phyloP scores from a whole-genome alignment of 2,797 vertebrate genomes.

The Hoplostethus atlanticus region DNA sequence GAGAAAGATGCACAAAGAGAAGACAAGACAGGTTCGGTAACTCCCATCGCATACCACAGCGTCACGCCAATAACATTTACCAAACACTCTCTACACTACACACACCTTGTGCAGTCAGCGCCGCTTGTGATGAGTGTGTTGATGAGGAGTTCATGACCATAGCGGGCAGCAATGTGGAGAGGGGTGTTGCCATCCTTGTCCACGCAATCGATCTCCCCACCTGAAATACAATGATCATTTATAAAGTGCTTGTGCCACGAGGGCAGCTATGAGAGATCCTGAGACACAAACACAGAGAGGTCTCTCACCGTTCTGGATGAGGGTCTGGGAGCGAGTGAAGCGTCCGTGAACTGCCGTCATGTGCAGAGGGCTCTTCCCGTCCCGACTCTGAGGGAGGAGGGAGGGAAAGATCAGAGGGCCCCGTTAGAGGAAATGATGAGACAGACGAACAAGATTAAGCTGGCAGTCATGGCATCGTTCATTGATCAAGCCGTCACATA shows the following conservation, averaged over 20 bases:
- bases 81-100: background rate
- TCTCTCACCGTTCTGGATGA: slow-evolving; percentile 95
- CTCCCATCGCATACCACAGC: fast-evolving
- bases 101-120: slow-evolving; percentile 93
- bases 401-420: background rate
- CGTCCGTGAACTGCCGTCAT: slow-evolving; percentile 97
- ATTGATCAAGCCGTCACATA: no score
- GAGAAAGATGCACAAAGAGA: slow-evolving; percentile 32
- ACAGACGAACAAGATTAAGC: no score
- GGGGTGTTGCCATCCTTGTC: slow-evolving; percentile 98
- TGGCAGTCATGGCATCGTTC: no score
- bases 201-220: slow-evolving; percentile 95
- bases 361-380: slow-evolving; percentile 96
- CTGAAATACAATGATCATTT: slow-evolving; percentile 67
- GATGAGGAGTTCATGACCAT: slow-evolving; percentile 95
- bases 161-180: slow-evolving; percentile 95
- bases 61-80: background rate
- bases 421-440: no score
- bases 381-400: slow-evolving; percentile 88
- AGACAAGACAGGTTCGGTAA: background rate
- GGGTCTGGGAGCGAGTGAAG: slow-evolving; percentile 95
- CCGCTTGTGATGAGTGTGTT: slow-evolving; percentile 96
- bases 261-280: background rate
- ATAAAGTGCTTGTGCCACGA: fast-evolving
- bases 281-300: background rate